These are phyloP conservation scores for Cliona cf. orientalis DNA, from an alignment of 37 sponge, comb jelly and placozoan species.

Conservation along the genomic window DNA sequence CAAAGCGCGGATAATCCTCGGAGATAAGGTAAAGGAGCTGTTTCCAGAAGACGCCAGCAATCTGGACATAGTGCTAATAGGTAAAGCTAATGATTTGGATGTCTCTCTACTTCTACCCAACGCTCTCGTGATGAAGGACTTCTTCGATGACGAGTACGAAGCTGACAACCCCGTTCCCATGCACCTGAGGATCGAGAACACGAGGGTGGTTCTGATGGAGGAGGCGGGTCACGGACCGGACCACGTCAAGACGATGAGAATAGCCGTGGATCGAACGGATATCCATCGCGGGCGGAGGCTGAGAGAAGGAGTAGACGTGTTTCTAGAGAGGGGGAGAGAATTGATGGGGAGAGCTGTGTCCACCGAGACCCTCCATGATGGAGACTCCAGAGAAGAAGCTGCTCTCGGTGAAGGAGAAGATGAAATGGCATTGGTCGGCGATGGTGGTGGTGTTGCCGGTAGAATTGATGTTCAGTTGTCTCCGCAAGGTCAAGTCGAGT, in stretches of 20 bases:
- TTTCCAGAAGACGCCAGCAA: not conserved
- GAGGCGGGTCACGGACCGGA: constrained; percentile 3
- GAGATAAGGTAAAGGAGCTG: constrained; percentile 30
- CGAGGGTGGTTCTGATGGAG: constrained; percentile 39
- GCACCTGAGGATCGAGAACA: constrained; percentile 43
- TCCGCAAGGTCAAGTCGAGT: constrained; percentile 12
- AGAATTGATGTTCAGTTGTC: not conserved
- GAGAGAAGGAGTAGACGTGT: constrained; percentile 11
- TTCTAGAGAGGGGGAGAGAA: not conserved
- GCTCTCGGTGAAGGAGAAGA: not conserved
- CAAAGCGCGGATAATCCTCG: constrained; percentile 54
- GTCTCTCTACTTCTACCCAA: constrained; percentile 27
- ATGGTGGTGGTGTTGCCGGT: not conserved
- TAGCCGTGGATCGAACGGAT: constrained; percentile 12
- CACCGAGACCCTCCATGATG: not conserved
- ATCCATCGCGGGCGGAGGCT: constrained; percentile 49
- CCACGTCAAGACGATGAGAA: constrained; percentile 13
- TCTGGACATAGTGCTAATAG: constrained; percentile 40
- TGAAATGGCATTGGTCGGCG: not conserved
- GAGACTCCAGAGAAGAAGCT: not conserved
- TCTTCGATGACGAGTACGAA: constrained; percentile 67
- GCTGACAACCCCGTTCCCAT: constrained; percentile 46
- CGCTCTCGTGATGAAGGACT: constrained; percentile 37
- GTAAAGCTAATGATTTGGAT: constrained; percentile 10
- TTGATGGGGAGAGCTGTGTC: not conserved